Evolutionary conservation across 2,888 invertebrate species (phyloP).

Genomic region (Catocala fraxini): DNA sequence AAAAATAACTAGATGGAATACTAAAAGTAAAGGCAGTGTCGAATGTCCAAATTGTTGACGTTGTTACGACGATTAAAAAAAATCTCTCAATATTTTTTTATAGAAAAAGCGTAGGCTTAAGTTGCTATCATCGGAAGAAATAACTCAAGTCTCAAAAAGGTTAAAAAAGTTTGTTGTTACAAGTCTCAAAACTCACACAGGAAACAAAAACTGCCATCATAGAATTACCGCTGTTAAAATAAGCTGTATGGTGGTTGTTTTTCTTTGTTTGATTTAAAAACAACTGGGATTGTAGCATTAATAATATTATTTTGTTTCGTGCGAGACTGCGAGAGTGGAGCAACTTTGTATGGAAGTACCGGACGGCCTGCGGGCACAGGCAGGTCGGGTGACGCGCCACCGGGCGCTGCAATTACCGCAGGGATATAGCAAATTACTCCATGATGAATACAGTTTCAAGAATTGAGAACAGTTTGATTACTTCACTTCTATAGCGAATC

Average conservation of each 20-base stretch:
- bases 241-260: constrained; percentile 38
- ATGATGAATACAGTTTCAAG: constrained; percentile 57
- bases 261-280: constrained; percentile 49
- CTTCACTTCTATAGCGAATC: constrained; percentile 22
- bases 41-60: constrained; percentile 15
- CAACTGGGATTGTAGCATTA: constrained; percentile 51
- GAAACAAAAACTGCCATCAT: constrained; percentile 58
- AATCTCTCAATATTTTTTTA: constrained; percentile 43
- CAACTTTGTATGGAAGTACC: constrained; percentile 15
- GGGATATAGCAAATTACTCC: constrained; percentile 61
- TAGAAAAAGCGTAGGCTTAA: constrained; percentile 43
- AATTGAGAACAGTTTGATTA: constrained; percentile 44
- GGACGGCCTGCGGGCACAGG: no score
- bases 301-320: constrained; percentile 41
- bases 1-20: neutral
- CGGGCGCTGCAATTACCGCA: constrained; percentile 51
- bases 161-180: constrained; percentile 60
- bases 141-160: constrained; percentile 61
- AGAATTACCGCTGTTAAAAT: constrained; percentile 37
- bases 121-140: constrained; percentile 64
- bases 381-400: constrained; percentile 8
- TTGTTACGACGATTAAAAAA: constrained; percentile 45
- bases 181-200: constrained; percentile 46
- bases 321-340: constrained; percentile 41
- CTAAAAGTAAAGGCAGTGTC: constrained; percentile 10